Evolutionary conservation across 1,140 invertebrate genomes (phyloP).

Genomic region (Lamellibrachia luymesi): DNA sequence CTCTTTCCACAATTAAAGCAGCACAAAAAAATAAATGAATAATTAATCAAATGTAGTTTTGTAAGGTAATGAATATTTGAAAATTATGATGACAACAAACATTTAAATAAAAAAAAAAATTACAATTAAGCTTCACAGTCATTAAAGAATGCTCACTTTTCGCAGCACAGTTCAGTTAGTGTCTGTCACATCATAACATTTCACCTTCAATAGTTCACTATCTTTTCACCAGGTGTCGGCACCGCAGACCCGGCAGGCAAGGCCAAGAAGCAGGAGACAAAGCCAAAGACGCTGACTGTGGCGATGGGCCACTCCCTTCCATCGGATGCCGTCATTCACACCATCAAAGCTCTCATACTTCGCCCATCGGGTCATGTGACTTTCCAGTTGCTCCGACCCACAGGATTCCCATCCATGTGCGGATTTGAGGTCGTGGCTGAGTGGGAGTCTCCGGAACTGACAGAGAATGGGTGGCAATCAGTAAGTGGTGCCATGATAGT

Average conservation of each 20-base stretch:
- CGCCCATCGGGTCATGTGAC: background rate
- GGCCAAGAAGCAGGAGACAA: background rate
- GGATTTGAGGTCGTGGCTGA: background rate
- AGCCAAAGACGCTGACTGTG: background rate
- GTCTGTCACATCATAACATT: background rate
- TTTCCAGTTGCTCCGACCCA: background rate
- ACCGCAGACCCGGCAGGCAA: background rate
- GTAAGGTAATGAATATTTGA: too few species aligned
- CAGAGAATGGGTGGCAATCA: conserved; percentile 8
- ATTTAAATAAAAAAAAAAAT: too few species aligned
- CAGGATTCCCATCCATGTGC: background rate
- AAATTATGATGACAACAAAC: too few species aligned
- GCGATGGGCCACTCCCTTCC: background rate
- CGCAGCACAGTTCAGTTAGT: too few species aligned
- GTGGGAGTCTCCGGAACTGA: background rate
- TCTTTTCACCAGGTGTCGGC: background rate
- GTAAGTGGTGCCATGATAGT: background rate
- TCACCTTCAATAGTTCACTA: background rate
- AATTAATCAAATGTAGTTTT: too few species aligned
- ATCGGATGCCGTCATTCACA: background rate
- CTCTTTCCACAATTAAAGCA: too few species aligned
- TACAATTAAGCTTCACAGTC: too few species aligned
- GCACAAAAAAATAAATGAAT: too few species aligned
- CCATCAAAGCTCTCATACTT: background rate
- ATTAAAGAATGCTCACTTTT: too few species aligned